Conservation (phyloP, 2,888 invertebrate species). For the Metacarcinus magister region DNA sequence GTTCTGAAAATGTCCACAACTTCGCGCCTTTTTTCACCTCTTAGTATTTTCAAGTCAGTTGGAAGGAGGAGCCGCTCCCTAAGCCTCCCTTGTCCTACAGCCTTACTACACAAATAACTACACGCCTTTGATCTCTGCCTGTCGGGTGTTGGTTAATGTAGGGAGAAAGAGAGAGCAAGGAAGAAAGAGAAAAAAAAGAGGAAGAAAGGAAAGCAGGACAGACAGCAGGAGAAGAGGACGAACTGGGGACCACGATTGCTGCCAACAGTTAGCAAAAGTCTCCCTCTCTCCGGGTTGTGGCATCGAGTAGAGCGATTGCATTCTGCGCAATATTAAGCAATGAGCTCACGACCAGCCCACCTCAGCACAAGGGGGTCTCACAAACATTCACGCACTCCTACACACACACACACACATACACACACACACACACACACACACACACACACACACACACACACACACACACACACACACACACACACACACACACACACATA, state of each 20-base stretch:
- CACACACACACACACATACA: constrained; percentile 1
- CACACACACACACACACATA: constrained; percentile 65
- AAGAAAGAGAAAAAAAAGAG: background rate
- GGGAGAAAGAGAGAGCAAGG: background rate
- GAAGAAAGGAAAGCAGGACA: background rate
- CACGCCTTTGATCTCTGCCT: background rate
- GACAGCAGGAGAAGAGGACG: background rate
- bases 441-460: constrained; percentile 41
- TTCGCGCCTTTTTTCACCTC: background rate
- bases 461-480: constrained; percentile 67
- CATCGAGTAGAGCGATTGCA: constrained; percentile 50
- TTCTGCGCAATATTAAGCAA: constrained; percentile 72
- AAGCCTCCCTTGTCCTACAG: background rate
- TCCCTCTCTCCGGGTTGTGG: constrained; percentile 58
- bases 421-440: background rate
- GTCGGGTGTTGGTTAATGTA: background rate
- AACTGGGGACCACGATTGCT: background rate
- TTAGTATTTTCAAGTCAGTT: background rate
- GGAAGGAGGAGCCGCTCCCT: no score
- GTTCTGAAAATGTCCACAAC: constrained; percentile 55
- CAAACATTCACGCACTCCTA: constrained; percentile 38
- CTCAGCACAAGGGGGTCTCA: constrained; percentile 71
- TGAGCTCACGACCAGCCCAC: constrained; percentile 70
- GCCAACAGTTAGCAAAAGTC: background rate
- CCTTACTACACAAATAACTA: background rate